Evolutionary conservation across 2,797 vertebrate species (phyloP).

Genomic region (Pangasius krempfi): DNA sequence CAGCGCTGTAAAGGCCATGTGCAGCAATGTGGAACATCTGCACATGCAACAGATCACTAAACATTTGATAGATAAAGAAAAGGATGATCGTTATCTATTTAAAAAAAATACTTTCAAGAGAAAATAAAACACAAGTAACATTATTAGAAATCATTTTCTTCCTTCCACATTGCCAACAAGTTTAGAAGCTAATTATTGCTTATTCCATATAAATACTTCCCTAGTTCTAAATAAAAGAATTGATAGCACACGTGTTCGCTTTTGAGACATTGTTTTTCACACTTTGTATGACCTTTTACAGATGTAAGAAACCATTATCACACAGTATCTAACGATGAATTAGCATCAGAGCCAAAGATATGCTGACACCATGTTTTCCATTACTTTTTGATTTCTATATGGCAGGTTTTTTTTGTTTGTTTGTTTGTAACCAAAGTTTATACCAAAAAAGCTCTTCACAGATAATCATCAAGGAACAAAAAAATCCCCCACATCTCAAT

Average conservation of each 20-base stretch:
- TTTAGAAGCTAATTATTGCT: background rate
- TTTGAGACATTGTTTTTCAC: background rate
- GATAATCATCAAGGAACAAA: slow-evolving; percentile 77
- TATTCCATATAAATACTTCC: background rate
- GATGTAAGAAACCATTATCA: background rate
- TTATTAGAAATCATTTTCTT: slow-evolving; percentile 15
- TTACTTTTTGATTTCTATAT: slow-evolving; percentile 46
- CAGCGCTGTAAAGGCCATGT: background rate
- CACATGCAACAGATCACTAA: slow-evolving; percentile 35
- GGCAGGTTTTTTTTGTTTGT: slow-evolving; percentile 43
- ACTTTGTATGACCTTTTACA: background rate
- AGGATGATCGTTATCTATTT: slow-evolving; percentile 37
- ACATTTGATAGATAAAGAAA: slow-evolving; percentile 39
- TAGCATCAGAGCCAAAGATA: background rate
- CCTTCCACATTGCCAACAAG: background rate
- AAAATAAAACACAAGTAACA: background rate
- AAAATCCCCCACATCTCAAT: slow-evolving; percentile 77
- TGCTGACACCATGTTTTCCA: slow-evolving; percentile 4
- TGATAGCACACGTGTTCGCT: background rate
- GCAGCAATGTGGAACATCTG: slow-evolving; percentile 13
- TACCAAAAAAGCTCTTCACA: slow-evolving; percentile 47
- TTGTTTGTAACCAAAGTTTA: slow-evolving; percentile 42
- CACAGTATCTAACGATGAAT: background rate
- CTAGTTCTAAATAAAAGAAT: background rate
- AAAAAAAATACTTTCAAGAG: slow-evolving; percentile 2